Conservation (phyloP, 2,113 vertebrate genomes). For the Perccottus glenii region DNA sequence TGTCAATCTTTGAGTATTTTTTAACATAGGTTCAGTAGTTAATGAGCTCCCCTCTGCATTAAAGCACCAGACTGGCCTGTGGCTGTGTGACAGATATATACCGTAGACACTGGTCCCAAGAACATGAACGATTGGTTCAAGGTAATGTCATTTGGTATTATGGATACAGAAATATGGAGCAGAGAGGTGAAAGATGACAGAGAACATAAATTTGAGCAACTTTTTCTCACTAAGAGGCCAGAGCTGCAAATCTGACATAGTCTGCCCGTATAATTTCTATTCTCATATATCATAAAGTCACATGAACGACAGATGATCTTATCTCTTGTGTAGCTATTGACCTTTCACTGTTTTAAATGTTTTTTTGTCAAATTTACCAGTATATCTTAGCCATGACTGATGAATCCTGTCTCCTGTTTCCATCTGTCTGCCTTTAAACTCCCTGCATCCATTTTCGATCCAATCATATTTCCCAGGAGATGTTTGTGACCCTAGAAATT, state of each 20-base stretch:
- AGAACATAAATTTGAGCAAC: conserved; percentile 42
- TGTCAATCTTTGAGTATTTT: conserved; percentile 47
- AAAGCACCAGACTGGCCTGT: conserved; percentile 24
- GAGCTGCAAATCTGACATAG: conserved; percentile 53
- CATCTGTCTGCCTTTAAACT: conserved; percentile 23
- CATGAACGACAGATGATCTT: conserved; percentile 27
- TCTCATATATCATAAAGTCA: conserved; percentile 55
- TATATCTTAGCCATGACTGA: conserved; percentile 15
- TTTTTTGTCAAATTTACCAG: conserved; percentile 1
- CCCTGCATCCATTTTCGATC: conserved; percentile 37
- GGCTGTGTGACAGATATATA: conserved; percentile 35
- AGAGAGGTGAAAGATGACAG: conserved; percentile 40
- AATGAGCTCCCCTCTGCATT: conserved; percentile 56
- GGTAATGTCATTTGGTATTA: conserved; percentile 41
- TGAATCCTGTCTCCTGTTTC: conserved; percentile 37
- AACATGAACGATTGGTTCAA: conserved; percentile 38
- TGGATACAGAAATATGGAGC: conserved; percentile 42
- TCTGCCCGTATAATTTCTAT: conserved; percentile 45
- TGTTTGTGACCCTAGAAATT: conserved; percentile 43
- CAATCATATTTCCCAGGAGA: conserved; percentile 65
- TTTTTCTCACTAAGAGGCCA: conserved; percentile 16
- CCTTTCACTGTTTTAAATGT: conserved; percentile 39
- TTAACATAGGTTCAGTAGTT: conserved; percentile 52
- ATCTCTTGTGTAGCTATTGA: conserved; percentile 36
- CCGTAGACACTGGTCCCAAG: conserved; percentile 1